Percentiles rank a stretch among this genome's conserved stretches.
Evolutionary conservation across 2,797 vertebrate genomes (phyloP).

Genomic region (Natrix natrix): DNA sequence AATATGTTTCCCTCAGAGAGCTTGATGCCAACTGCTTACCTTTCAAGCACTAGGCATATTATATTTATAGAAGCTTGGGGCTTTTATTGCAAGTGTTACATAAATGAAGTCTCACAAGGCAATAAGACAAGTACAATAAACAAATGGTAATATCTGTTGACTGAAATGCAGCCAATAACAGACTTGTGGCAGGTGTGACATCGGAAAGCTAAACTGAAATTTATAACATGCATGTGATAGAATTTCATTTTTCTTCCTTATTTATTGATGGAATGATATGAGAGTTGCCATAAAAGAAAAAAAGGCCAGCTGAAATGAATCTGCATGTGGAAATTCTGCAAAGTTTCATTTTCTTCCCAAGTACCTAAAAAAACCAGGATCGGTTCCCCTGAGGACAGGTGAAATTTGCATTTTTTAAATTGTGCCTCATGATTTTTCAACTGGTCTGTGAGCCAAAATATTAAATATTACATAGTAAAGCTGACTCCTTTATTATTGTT

Average conservation of each 20-base stretch:
- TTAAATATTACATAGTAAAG: constrained; percentile 22
- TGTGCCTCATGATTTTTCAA: constrained; percentile 60
- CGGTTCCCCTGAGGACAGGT: constrained; percentile 44
- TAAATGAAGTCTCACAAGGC: constrained; percentile 56
- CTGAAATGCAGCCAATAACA: constrained; percentile 60
- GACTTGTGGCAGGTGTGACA: constrained; percentile 69
- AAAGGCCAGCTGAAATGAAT: constrained; percentile 69
- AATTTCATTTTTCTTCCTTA: constrained; percentile 70
- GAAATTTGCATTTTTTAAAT: constrained; percentile 60
- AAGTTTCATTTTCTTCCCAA: constrained; percentile 66
- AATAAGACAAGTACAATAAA: constrained; percentile 57
- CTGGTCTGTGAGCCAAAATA: constrained; percentile 45
- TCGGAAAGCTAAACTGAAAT: constrained; percentile 72
- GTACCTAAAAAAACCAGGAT: constrained; percentile 65
- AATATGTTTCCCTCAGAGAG: constrained; percentile 41
- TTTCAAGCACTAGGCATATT: constrained; percentile 45
- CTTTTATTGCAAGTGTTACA: constrained; percentile 57
- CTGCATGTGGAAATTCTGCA: constrained; percentile 62
- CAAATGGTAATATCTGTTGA: constrained; percentile 61
- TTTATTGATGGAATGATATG: constrained; percentile 70
- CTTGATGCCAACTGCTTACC: constrained; percentile 36
- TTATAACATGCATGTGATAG: constrained; percentile 68
- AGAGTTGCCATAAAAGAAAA: constrained; percentile 67
- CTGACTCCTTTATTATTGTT: constrained; percentile 42
- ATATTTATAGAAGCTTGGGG: constrained; percentile 40